These are phyloP conservation scores for Cryptus viduatorius DNA, from an alignment of 2,888 invertebrate genomes.

Conservation along the genomic window DNA sequence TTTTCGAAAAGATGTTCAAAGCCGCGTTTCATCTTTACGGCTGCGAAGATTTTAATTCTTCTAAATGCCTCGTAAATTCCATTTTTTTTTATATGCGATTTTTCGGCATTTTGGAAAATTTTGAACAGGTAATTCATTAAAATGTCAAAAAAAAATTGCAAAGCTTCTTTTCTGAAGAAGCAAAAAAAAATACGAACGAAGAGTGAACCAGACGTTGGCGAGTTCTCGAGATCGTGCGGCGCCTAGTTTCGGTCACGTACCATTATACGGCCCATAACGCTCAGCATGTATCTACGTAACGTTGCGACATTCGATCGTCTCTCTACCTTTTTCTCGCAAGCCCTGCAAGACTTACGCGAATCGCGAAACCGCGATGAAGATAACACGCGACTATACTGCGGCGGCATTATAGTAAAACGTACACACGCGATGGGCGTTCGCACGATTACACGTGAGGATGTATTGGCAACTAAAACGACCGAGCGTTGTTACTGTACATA, in stretches of 20 bases:
- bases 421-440: slow-evolving; percentile 3
- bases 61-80: no score
- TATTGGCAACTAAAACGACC: slow-evolving; percentile 13
- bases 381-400: slow-evolving; percentile 1
- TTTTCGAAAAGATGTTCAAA: no score
- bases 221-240: slow-evolving; percentile 6
- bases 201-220: neutral
- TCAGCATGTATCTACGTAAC: slow-evolving; percentile 3
- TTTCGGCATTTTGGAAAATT: no score
- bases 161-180: neutral
- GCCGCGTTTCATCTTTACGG: no score
- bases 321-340: neutral
- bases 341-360: neutral
- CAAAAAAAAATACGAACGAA: neutral
- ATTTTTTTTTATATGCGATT: no score
- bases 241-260: slow-evolving; percentile 36
- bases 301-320: slow-evolving; percentile 24
- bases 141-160: no score
- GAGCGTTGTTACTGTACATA: slow-evolving; percentile 19
- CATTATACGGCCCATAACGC: neutral
- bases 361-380: slow-evolving; percentile 9
- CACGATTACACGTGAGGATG: neutral
- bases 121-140: no score
- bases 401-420: slow-evolving; percentile 7
- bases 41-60: no score